phyloP scores from a whole-genome alignment of 2,888 invertebrate genomes.

The Cephalotes varians region DNA sequence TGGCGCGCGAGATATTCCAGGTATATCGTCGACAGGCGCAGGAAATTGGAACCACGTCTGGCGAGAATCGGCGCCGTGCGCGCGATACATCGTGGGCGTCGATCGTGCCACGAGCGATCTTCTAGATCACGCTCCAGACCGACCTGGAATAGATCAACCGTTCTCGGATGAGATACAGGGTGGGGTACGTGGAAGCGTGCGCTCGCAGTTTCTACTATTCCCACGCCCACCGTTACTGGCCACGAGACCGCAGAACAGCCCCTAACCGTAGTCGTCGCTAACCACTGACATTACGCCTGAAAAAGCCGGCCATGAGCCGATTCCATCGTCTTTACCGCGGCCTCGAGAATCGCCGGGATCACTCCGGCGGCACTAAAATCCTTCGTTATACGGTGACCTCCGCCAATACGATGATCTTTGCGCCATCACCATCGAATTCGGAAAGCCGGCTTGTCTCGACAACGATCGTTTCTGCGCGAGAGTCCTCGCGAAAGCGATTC shows the following conservation, averaged over 20 bases:
- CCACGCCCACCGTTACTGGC: constrained; percentile 75
- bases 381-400: constrained; percentile 38
- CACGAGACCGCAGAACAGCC: constrained; percentile 68
- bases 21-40: constrained; percentile 1
- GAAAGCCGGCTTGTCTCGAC: background rate
- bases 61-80: constrained; percentile 32
- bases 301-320: constrained; percentile 71
- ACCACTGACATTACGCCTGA: constrained; percentile 76
- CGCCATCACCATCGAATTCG: constrained; percentile 35
- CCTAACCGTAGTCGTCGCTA: constrained; percentile 56
- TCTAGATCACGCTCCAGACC: constrained; percentile 54
- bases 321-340: constrained; percentile 61
- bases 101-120: constrained; percentile 57
- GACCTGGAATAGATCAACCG: constrained; percentile 46
- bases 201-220: constrained; percentile 75
- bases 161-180: constrained; percentile 44
- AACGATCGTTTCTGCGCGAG: background rate
- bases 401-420: constrained; percentile 37
- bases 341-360: constrained; percentile 51
- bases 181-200: constrained; percentile 64
- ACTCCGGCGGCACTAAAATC: constrained; percentile 37
- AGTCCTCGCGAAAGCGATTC: constrained; percentile 23
- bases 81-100: constrained; percentile 64
- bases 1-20: background rate
- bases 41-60: constrained; percentile 34